Evolutionary conservation across 1,140 invertebrate species (phyloP).

Genomic region (Dysdera silvatica): DNA sequence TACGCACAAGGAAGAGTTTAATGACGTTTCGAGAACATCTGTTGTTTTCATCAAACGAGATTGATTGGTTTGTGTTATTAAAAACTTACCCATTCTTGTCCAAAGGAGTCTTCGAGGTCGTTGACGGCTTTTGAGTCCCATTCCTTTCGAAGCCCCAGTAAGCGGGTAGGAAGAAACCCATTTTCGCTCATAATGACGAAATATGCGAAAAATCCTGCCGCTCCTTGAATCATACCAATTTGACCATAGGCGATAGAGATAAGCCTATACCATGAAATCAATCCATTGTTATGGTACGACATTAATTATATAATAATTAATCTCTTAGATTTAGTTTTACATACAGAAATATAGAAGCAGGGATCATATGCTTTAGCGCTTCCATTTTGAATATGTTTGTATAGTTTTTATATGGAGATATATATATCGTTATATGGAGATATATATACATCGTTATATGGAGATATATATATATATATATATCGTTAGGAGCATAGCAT

Average conservation of each 20-base stretch:
- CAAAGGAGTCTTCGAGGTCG: constrained; percentile 92
- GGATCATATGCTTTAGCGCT: no score
- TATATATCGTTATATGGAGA: no score
- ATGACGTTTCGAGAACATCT: neutral
- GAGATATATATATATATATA: no score
- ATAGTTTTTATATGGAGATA: no score
- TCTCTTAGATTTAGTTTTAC: no score
- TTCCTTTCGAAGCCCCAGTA: constrained; percentile 84
- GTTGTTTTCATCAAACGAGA: neutral
- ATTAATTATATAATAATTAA: no score
- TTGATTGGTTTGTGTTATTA: neutral
- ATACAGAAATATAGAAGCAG: no score
- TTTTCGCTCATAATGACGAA: constrained; percentile 99
- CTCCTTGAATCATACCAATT: constrained; percentile 99
- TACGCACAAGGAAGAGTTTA: neutral
- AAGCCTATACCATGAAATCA: constrained; percentile 23
- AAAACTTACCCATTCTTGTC: constrained; percentile 89
- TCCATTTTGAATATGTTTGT: no score
- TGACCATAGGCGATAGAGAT: constrained; percentile 86
- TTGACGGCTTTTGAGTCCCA: constrained; percentile 96
- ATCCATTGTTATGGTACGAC: no score
- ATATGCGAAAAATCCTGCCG: constrained; percentile 97
- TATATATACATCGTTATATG: no score
- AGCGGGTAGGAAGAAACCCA: constrained; percentile 76
- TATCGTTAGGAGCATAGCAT: no score